These are phyloP conservation scores for Epirrita christyi DNA, from an alignment of 2,888 invertebrate genomes.

Conservation along the genomic window DNA sequence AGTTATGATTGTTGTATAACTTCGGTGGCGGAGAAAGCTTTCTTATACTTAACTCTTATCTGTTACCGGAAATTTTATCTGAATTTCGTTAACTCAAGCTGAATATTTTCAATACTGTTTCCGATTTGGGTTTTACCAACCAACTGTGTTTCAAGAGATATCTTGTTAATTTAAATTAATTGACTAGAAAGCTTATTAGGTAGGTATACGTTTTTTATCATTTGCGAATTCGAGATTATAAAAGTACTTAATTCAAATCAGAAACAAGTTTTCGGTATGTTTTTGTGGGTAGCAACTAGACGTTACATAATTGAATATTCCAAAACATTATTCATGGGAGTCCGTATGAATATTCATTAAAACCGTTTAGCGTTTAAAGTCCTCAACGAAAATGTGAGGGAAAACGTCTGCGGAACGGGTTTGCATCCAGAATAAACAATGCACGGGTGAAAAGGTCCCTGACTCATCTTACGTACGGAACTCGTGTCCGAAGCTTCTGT, in stretches of 20 bases:
- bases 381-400: slow-evolving; percentile 61
- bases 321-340: slow-evolving; percentile 48
- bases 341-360: slow-evolving; percentile 63
- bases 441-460: slow-evolving; percentile 73
- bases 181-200: slow-evolving; percentile 17
- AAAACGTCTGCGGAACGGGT: slow-evolving; percentile 64
- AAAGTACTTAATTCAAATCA: not conserved
- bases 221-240: not conserved
- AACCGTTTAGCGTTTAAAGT: slow-evolving; percentile 47
- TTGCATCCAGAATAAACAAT: slow-evolving; percentile 75
- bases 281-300: slow-evolving; percentile 39
- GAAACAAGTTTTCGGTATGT: slow-evolving; percentile 43
- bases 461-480: slow-evolving; percentile 70
- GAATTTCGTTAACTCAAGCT: slow-evolving; percentile 22
- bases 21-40: slow-evolving; percentile 66
- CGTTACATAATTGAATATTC: slow-evolving; percentile 48
- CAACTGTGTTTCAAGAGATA: not conserved
- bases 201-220: slow-evolving; percentile 5
- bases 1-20: slow-evolving; percentile 81
- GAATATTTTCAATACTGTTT: slow-evolving; percentile 1
- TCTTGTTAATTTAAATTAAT: slow-evolving; percentile 3
- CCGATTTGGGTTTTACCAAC: not conserved
- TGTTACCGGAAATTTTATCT: slow-evolving; percentile 43
- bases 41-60: slow-evolving; percentile 47
- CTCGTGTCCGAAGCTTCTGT: slow-evolving; percentile 64